Percentiles rank a stretch among this genome's conserved stretches.
These are phyloP conservation scores for Agraylea sexmaculata DNA, from an alignment of 1,140 invertebrate species.

Conservation along the genomic window DNA sequence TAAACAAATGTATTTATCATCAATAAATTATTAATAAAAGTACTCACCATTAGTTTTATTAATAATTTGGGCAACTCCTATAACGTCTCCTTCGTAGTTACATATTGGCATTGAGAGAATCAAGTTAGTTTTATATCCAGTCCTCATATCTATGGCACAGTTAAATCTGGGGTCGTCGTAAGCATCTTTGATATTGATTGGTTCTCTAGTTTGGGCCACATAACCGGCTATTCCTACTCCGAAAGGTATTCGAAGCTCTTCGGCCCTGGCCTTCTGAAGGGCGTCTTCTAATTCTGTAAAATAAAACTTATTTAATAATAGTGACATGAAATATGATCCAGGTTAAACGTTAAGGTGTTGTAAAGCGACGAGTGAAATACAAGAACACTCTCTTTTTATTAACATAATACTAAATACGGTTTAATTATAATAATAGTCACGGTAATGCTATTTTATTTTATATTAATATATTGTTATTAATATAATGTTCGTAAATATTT, in stretches of 20 bases:
- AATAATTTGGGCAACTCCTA: conserved; percentile 94
- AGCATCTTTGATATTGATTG: conserved; percentile 84
- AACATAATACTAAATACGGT: too few relatives aligned
- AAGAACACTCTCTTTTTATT: too few relatives aligned
- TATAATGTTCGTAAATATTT: too few relatives aligned
- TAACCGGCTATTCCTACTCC: conserved; percentile 82
- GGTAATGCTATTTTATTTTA: too few relatives aligned
- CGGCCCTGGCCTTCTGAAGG: conserved; percentile 52
- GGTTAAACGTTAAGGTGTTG: too few relatives aligned
- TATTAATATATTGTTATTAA: too few relatives aligned
- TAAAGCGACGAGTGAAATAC: too few relatives aligned
- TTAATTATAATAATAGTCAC: too few relatives aligned
- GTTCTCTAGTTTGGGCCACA: conserved; percentile 76
- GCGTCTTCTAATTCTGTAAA: conserved; percentile 60
- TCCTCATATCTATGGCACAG: conserved; percentile 78
- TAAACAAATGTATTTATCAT: too few relatives aligned
- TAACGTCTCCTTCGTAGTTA: conserved; percentile 90
- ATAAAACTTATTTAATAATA: conserved; percentile 4
- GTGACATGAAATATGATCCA: too few relatives aligned
- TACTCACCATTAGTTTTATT: conserved; percentile 75
- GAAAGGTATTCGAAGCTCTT: conserved; percentile 79
- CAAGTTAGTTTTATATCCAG: conserved; percentile 83
- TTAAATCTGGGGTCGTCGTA: conserved; percentile 80
- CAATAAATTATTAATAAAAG: too few relatives aligned
- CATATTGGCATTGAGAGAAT: conserved; percentile 93